phyloP scores from a whole-genome alignment of 2,888 invertebrate genomes.

The Drosophila kambysellisi region DNA sequence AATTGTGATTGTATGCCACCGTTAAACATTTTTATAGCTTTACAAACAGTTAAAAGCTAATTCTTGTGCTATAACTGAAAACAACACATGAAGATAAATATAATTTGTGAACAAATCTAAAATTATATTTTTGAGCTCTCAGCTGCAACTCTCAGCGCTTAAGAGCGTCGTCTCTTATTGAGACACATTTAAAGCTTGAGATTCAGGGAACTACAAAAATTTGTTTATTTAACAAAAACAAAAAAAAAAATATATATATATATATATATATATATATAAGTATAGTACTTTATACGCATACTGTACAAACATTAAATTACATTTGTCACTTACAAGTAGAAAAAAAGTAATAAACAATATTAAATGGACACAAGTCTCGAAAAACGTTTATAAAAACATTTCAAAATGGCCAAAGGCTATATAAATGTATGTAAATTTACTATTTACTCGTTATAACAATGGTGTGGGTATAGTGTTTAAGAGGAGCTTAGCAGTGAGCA shows the following conservation, averaged over 20 bases:
- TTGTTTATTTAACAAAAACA: not conserved
- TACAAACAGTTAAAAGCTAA: conserved; percentile 24
- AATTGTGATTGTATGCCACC: conserved; percentile 1
- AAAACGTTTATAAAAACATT: conserved; percentile 30
- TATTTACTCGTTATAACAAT: conserved; percentile 18
- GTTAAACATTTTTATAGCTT: conserved; percentile 6
- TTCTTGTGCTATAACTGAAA: not conserved
- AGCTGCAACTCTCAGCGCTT: not conserved
- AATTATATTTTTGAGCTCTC: conserved; percentile 17
- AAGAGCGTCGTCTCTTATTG: not conserved
- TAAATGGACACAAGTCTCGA: conserved; percentile 25
- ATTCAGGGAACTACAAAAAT: conserved; percentile 6
- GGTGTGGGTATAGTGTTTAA: conserved; percentile 17
- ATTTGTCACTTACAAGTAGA: conserved; percentile 30
- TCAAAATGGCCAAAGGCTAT: conserved; percentile 39
- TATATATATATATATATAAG: too few relatives aligned
- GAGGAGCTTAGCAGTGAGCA: conserved; percentile 31
- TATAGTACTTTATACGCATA: conserved; percentile 6
- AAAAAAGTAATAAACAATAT: conserved; percentile 17
- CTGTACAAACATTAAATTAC: conserved; percentile 38
- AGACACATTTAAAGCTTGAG: conserved; percentile 7
- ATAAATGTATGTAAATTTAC: conserved; percentile 31
- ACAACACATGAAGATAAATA: not conserved
- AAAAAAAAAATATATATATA: not conserved
- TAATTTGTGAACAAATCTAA: not conserved